Conservation (phyloP, 2,888 invertebrate genomes). For the Acleris sparsana region DNA sequence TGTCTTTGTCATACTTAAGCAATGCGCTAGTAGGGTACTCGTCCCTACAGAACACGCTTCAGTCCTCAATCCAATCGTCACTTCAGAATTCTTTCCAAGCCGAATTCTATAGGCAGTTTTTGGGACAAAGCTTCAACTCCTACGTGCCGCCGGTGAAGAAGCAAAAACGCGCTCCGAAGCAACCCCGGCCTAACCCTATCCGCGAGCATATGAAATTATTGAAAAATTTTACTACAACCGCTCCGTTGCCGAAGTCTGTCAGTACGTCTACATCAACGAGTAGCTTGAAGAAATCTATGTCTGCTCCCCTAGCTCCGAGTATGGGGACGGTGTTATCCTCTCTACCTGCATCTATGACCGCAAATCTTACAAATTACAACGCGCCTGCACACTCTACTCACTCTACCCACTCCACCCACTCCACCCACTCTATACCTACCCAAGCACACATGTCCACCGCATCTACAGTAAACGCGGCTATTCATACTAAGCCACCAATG, state of each 20-base stretch:
- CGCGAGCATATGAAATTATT: slow-evolving; percentile 50
- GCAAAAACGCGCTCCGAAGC: slow-evolving; percentile 69
- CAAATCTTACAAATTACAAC: slow-evolving; percentile 56
- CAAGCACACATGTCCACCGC: slow-evolving; percentile 67
- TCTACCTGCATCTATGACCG: slow-evolving; percentile 68
- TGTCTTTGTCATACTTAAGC: slow-evolving; percentile 66
- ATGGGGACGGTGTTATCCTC: slow-evolving; percentile 72
- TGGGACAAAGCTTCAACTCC: slow-evolving; percentile 63
- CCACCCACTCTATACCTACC: slow-evolving; percentile 50
- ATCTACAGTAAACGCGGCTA: slow-evolving; percentile 55
- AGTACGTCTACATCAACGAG: slow-evolving; percentile 43
- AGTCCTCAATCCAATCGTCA: slow-evolving; percentile 60
- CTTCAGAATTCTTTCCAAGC: slow-evolving; percentile 71
- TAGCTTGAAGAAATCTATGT: slow-evolving; percentile 55
- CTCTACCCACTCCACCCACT: slow-evolving; percentile 45
- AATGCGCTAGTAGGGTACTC: slow-evolving; percentile 67
- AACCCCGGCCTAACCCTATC: slow-evolving; percentile 37
- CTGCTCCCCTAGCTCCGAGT: slow-evolving; percentile 59
- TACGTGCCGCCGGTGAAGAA: slow-evolving; percentile 68
- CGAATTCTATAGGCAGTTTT: slow-evolving; percentile 72
- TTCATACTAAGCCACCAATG: slow-evolving; percentile 67
- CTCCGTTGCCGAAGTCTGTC: slow-evolving; percentile 48
- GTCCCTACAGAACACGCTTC: slow-evolving; percentile 61
- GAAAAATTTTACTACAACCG: slow-evolving; percentile 50
- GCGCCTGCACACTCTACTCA: slow-evolving; percentile 41